Base-by-base conservation (phyloP, 2,797 vertebrate genomes). In the Melanotaenia maccullochi region DNA sequence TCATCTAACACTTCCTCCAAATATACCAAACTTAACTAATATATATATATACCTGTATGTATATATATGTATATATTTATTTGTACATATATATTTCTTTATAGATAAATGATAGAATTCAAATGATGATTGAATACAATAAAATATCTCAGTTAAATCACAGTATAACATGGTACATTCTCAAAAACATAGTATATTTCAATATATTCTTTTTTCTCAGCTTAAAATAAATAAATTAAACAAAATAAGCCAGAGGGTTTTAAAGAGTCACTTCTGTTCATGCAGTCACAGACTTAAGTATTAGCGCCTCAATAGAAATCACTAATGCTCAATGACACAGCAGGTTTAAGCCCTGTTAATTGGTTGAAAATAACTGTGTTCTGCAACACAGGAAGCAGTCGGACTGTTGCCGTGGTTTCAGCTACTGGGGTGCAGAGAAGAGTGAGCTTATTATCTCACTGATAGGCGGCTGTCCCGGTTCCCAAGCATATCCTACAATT, bases 131-230 rank as follows among this genome's bases (percentile, higher is more conserved):
- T 89, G 88, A 94, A 94, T 95, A 94, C 94, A 94, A 93, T 94
- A 93, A 94, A 94, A 94, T 95, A 94, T 93, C 91, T 93, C 93
- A 93, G 89, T 92, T 93, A 94, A 93, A 94, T 95, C 93, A 95
- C 94, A 95, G 94, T 94, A 94, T 95, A 95, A 94, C 93, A 95
- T 95, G 92, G 93, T 95, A 95, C 94, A 95, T 95, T 95, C 93
- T 94, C 94, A 93, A 93, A 95, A 94, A 95, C 94, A 93, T 93
- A 93, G 90, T 92, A 93, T 93, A 94, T 95, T 94, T 94, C 92
- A 90, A 93, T 93, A 94, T 94, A 93, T 92, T 90, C 33, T 91
- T 93, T 89, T 91, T 90, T 89, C 79, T 93, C 85, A 89, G 92
- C 92, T 88, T 93, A 82, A 89, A 92, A 89, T 75, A 93, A 88